These are phyloP conservation scores for Troilus luridus DNA, from an alignment of 2,888 invertebrate genomes.

Conservation along the genomic window DNA sequence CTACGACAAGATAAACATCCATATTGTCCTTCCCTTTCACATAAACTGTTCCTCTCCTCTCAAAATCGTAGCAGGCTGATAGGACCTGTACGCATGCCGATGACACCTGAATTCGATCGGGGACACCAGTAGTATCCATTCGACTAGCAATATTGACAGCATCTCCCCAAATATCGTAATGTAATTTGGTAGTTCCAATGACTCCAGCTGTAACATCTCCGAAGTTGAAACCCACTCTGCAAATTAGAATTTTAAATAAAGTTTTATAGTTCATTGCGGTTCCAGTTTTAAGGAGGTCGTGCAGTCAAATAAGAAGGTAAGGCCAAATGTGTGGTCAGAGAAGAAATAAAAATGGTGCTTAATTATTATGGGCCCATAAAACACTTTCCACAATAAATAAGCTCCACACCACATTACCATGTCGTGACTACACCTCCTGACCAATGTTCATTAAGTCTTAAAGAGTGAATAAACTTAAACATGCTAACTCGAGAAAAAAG, in stretches of 20 bases:
- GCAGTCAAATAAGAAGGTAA: too few relatives aligned
- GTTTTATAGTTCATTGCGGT: background rate
- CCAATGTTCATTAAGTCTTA: background rate
- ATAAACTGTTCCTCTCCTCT: constrained; percentile 92
- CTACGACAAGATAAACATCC: constrained; percentile 84
- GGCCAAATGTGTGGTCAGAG: too few relatives aligned
- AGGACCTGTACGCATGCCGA: constrained; percentile 82
- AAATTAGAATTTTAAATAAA: constrained; percentile 13
- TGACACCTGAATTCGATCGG: constrained; percentile 87
- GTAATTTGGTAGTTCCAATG: constrained; percentile 94
- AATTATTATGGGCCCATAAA: too few relatives aligned
- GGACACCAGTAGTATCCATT: constrained; percentile 96
- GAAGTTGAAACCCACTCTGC: constrained; percentile 87
- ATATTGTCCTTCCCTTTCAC: constrained; percentile 98
- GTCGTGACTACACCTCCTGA: too few relatives aligned
- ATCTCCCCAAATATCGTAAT: constrained; percentile 99
- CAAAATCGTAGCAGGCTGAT: constrained; percentile 84
- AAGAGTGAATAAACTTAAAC: background rate
- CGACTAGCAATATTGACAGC: constrained; percentile 97
- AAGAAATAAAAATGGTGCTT: too few relatives aligned
- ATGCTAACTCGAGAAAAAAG: background rate
- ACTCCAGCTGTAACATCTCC: constrained; percentile 98
- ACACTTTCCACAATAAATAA: too few relatives aligned
- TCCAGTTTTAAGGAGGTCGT: too few relatives aligned
- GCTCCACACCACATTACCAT: too few relatives aligned